Conservation (phyloP, 2,888 invertebrate genomes). For the Megaustenia siamemsis region DNA sequence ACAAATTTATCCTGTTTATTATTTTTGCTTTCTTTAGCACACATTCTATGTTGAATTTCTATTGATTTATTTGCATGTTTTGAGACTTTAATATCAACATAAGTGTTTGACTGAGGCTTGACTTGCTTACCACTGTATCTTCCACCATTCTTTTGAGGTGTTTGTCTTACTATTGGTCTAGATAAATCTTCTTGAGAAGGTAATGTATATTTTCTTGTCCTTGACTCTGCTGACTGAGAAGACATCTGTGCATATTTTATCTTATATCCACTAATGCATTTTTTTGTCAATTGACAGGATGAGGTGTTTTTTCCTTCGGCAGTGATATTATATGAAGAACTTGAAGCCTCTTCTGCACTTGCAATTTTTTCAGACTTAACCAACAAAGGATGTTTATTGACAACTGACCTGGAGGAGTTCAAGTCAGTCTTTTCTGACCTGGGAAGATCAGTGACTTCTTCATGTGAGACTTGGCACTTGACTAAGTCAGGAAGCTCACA, state of each 20-base stretch:
- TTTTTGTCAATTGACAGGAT: neutral
- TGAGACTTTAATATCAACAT: neutral
- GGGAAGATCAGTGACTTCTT: neutral
- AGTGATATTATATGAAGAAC: neutral
- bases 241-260: neutral
- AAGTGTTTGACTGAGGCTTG: neutral
- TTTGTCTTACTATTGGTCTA: neutral
- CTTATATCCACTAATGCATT: neutral
- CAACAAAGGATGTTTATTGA: neutral
- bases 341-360: neutral
- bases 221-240: neutral
- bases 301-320: neutral
- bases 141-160: neutral
- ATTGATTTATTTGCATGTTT: neutral
- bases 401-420: neutral
- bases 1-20: neutral
- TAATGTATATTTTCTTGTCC: neutral
- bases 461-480: neutral
- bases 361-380: neutral
- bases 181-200: no score
- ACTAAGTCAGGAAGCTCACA: slow-evolving; percentile 25
- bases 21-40: neutral
- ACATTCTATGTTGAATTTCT: no score
- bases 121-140: neutral
- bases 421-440: neutral